phyloP scores from a whole-genome alignment of 1,140 invertebrate genomes.

The Pemphigus obesinymphae region DNA sequence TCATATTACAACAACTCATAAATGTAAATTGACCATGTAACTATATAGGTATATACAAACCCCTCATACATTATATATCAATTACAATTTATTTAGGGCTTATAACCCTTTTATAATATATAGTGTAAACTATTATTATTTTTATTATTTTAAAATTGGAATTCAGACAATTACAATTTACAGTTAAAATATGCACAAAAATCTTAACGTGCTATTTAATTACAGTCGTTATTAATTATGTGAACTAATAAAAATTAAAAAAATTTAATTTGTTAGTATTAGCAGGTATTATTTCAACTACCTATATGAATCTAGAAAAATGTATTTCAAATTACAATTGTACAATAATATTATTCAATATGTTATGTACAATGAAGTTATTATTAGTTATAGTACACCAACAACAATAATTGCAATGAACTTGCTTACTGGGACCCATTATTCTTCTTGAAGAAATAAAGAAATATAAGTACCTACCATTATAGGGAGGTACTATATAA shows the following conservation, averaged over 20 bases:
- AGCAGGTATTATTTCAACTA: too few species aligned
- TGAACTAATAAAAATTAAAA: background rate
- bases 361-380: too few species aligned
- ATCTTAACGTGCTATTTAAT: background rate
- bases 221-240: background rate
- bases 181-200: background rate
- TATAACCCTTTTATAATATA: background rate
- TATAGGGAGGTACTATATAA: too few species aligned
- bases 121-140: background rate
- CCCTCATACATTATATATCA: background rate
- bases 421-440: too few species aligned
- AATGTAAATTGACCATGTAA: constrained; percentile 11
- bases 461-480: too few species aligned
- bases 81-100: background rate
- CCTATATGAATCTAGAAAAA: too few species aligned
- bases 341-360: too few species aligned
- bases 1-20: background rate
- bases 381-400: too few species aligned
- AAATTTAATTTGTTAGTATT: too few species aligned
- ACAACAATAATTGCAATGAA: too few species aligned
- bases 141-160: background rate
- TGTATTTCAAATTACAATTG: too few species aligned
- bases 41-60: background rate
- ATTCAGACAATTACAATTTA: background rate
- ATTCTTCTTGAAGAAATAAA: too few species aligned